These are phyloP conservation scores for Uloborus diversus DNA, from an alignment of 1,140 invertebrate genomes.

Conservation along the genomic window DNA sequence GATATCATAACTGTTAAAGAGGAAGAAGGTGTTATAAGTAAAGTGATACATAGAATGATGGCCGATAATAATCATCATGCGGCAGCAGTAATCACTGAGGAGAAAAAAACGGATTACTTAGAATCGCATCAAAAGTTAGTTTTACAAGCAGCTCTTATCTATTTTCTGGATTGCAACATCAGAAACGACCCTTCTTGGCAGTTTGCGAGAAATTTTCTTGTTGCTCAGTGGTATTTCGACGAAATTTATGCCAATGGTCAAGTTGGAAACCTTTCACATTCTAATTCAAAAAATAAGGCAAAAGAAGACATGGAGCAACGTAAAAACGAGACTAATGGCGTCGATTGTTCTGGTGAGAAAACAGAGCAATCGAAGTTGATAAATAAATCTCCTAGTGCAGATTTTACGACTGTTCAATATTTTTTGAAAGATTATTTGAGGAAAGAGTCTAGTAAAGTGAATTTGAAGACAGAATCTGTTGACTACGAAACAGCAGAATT, in stretches of 20 bases:
- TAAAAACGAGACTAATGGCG: no score
- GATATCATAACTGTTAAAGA: conserved; percentile 91
- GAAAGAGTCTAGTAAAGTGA: no score
- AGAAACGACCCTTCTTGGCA: conserved; percentile 83
- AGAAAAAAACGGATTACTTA: conserved; percentile 60
- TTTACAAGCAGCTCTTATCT: conserved; percentile 90
- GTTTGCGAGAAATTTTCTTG: conserved; percentile 92
- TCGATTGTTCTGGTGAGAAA: no score
- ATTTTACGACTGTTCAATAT: no score
- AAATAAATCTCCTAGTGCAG: no score
- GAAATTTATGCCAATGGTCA: conserved; percentile 60
- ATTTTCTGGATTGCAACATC: conserved; percentile 92
- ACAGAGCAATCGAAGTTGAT: no score
- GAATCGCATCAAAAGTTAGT: conserved; percentile 80
- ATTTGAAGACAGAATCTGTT: no score
- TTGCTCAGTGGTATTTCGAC: conserved; percentile 97
- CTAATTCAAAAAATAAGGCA: no score
- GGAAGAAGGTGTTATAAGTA: conserved; percentile 89
- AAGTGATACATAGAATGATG: conserved; percentile 89
- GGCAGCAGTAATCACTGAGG: conserved; percentile 6
- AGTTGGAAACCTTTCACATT: no score
- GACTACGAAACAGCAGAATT: conserved; percentile 94
- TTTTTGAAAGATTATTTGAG: no score
- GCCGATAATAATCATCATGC: conserved; percentile 69
- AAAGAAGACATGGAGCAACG: no score